Base-by-base conservation (phyloP, 1,140 invertebrate species). In the Mercenaria mercenaria region DNA sequence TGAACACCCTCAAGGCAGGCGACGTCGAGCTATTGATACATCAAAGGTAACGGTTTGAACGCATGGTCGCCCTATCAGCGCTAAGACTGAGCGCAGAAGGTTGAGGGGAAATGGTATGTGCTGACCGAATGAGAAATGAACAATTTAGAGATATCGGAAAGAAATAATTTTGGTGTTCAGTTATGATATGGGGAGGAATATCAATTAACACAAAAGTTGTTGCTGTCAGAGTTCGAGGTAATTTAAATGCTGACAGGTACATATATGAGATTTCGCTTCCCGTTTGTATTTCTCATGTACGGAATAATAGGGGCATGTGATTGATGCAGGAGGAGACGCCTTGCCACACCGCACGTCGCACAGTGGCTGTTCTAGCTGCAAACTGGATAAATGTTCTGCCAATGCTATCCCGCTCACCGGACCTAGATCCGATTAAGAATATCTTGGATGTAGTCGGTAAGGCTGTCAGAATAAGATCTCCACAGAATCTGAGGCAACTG, bases 161-260 rank as follows among this genome's bases (percentile, higher is more conserved):
- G 15, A 47, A 47, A 47, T 15, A 47, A 6, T 6, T 8, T 47
- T 6, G 43, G 15, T 6, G 43, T 47, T 6, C 43, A 6, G 43
- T 47, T 8, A 47, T 47, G 43, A 47, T 47, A 8, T 47, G 6
- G 43, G 43, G 43, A 47, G 43, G 43, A 15, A 15, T 47, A 15
- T 47, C 43, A 47, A 47, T 47, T 6, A 47, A 64, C 61, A 64
- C 61, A 10, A 64, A 10, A 64, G 20, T 20, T 64, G 32, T 64
- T 23, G 23, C 61, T 20, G 8, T 64, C 61, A 64, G 61, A 64
- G 4, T 64, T 64, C 61, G 20, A n/a, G 61, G 61, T 64, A 64
- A 64, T 64, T 64, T 64, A 64, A 64, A 64, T 64, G 61, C 61
- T 64, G 23, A 64, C 6, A 64, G 61, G 61, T 64, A 64, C 61